Percentiles rank a stretch among this genome's conserved stretches.
phyloP scores from a whole-genome alignment of 1,140 invertebrate genomes.

The Conus betulinus region DNA sequence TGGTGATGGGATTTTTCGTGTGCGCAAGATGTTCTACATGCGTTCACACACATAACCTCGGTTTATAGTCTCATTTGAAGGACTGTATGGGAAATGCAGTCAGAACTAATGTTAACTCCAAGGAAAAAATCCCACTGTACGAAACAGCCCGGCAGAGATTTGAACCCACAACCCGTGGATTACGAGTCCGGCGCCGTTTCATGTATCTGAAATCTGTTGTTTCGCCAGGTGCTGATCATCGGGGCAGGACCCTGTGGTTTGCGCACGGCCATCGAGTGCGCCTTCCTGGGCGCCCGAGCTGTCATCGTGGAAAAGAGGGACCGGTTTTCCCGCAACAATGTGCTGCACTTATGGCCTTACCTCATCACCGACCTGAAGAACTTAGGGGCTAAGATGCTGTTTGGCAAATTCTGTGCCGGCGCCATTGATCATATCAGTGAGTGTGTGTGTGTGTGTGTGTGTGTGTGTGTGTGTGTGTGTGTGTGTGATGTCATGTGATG shows the following conservation, averaged over 20 bases:
- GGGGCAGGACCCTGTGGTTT: slow-evolving; percentile 97
- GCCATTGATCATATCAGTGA: slow-evolving; percentile 98
- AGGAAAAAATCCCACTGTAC: no score
- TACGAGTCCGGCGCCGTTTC: background rate
- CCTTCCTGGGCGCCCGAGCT: slow-evolving; percentile 92
- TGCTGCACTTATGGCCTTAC: slow-evolving; percentile 98
- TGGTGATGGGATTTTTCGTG: no score
- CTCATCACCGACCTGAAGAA: slow-evolving; percentile 96
- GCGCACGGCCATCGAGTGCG: slow-evolving; percentile 95
- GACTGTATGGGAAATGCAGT: no score
- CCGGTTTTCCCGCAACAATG: slow-evolving; percentile 88
- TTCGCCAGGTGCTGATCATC: slow-evolving; percentile 84
- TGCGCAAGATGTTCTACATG: no score
- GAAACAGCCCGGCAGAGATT: no score
- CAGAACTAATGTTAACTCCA: no score
- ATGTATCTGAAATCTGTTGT: background rate
- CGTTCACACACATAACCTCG: no score
- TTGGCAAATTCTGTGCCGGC: slow-evolving; percentile 99
- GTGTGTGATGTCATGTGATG: background rate
- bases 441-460: slow-evolving; percentile 53
- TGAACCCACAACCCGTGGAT: no score
- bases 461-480: background rate
- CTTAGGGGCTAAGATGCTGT: slow-evolving; percentile 98
- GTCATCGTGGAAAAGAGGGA: slow-evolving; percentile 76
- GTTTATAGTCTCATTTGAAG: no score